Base-by-base conservation (phyloP, 2,888 invertebrate genomes). In the Apocheima hispidaria region DNA sequence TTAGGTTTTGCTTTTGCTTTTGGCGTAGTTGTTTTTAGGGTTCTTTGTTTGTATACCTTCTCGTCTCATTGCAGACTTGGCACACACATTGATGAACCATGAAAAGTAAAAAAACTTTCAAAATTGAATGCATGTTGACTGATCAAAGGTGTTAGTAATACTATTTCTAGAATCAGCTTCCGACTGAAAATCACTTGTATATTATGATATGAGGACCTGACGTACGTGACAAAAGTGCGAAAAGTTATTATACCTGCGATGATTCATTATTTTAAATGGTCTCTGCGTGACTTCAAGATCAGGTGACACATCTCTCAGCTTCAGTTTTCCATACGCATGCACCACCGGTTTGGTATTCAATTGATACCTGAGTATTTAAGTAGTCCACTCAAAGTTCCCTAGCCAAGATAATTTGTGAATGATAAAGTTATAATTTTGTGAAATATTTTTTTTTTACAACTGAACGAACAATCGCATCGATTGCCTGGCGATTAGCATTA, bases 31-130 rank as follows among this genome's bases (percentile, higher is more conserved):
- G n/a, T n/a, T n/a, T n/a, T n/a, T n/a, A n/a, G n/a, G n/a, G n/a
- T n/a, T n/a, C n/a, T n/a, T n/a, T 7, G 9, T 28, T 5, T 5
- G 4, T 12, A n/a, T 50, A 66, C 63, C 63, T 58, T 41, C 41
- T 58, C 0, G 63, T 66, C 4, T 61, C 50, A 60, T 65, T 62
- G 35, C 65, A 69, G 48, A 69, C 48, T 51, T 62, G 64, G n/a
- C 56, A 12, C 0, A 21, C 59, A n/a, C 36, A 10, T 30, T 20
- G 43, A 30, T 20, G 43, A 1, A 54, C 14, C 30, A 53, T 14
- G 16, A 57, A 36, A 43, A 57, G 10, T 4, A 23, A 20, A 2
- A 50, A 35, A 4, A 14, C 6, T 2, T 21, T 20, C 7, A 41
- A 5, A 18, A 50, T 14, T 5, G 16, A 7, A 40, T 16, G 2